Conservation (phyloP, 2,797 vertebrate genomes). For the Gorsachius magnificus region DNA sequence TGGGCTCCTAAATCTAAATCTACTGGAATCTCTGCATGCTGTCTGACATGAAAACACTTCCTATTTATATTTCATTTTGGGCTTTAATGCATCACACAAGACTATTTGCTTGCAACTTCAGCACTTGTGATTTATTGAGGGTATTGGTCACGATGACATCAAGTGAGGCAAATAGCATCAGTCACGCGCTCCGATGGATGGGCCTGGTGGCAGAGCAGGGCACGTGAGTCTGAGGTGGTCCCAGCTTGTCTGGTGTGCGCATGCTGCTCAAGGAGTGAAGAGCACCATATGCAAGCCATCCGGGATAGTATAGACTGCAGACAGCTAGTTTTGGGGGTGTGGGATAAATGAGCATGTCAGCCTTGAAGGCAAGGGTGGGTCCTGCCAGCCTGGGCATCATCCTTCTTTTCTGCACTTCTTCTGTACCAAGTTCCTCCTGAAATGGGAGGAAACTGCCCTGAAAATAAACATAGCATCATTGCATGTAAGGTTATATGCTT, state of each 20-base stretch:
- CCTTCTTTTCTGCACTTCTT: neutral
- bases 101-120: neutral
- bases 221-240: neutral
- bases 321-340: rapidly evolving
- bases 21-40: neutral
- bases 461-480: neutral
- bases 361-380: neutral
- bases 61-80: neutral
- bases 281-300: neutral
- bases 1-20: neutral
- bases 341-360: neutral
- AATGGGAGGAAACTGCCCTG: neutral
- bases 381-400: neutral
- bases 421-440: neutral
- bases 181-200: rapidly evolving
- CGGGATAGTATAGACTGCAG: neutral
- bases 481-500: neutral
- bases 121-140: neutral
- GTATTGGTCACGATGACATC: neutral
- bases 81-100: neutral
- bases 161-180: neutral
- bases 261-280: rapidly evolving
- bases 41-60: neutral
- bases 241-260: neutral
- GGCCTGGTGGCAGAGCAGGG: neutral